Conservation (phyloP, 2,888 invertebrate genomes). For the Omphaloscelis lunosa region DNA sequence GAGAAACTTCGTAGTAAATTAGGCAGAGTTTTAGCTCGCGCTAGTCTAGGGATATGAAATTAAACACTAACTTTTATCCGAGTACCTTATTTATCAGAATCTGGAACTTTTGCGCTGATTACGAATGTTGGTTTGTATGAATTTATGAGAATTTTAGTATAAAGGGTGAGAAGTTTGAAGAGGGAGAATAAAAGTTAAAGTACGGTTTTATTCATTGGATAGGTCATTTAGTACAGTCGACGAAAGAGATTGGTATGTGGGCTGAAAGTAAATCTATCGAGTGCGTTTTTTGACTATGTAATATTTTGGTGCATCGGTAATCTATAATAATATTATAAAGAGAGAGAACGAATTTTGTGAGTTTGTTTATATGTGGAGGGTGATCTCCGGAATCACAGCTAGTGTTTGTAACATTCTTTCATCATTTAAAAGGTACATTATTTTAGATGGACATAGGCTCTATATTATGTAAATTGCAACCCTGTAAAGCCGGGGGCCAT, state of each 20-base stretch:
- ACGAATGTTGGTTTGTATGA: constrained; percentile 43
- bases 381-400: too few relatives aligned
- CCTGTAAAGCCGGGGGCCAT: too few relatives aligned
- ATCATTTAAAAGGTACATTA: too few relatives aligned
- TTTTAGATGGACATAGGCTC: too few relatives aligned
- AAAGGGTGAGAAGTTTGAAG: background rate
- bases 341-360: too few relatives aligned
- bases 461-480: too few relatives aligned
- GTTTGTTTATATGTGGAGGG: too few relatives aligned
- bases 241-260: constrained; percentile 4
- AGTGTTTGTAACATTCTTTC: too few relatives aligned
- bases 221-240: background rate
- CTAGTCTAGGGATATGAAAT: constrained; percentile 57
- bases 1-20: constrained; percentile 61
- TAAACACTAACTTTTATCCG: constrained; percentile 61
- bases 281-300: background rate
- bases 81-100: constrained; percentile 63
- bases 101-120: constrained; percentile 57
- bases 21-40: constrained; percentile 48
- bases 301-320: background rate
- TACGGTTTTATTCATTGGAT: background rate
- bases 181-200: constrained; percentile 27
- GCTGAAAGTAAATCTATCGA: background rate
- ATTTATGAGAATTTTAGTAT: constrained; percentile 37
- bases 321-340: too few relatives aligned